phyloP scores from a whole-genome alignment of 2,888 invertebrate species.

The Limnephilus marmoratus region DNA sequence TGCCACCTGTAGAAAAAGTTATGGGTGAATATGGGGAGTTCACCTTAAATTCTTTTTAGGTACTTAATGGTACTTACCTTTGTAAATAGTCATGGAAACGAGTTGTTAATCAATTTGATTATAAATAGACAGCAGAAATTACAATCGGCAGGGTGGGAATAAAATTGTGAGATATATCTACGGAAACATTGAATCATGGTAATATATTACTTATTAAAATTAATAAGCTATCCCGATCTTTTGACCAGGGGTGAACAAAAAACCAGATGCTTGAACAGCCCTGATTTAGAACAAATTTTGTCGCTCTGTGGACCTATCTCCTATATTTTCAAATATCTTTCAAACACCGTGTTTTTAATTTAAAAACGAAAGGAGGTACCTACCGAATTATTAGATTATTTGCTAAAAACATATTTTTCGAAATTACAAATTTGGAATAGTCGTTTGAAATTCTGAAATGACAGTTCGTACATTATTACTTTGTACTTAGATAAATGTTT shows the following conservation, averaged over 20 bases:
- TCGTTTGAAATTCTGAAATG: not conserved
- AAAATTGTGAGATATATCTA: not conserved
- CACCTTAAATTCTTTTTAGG: too few relatives aligned
- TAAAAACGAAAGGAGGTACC: not conserved
- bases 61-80: too few relatives aligned
- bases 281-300: too few relatives aligned
- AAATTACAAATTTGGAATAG: not conserved
- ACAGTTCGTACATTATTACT: not conserved
- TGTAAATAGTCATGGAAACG: not conserved
- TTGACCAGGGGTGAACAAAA: not conserved
- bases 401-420: not conserved
- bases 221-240: not conserved
- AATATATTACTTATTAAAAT: not conserved
- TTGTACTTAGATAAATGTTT: not conserved
- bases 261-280: not conserved
- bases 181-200: not conserved
- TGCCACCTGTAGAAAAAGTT: not conserved
- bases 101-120: not conserved
- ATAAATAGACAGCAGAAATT: not conserved
- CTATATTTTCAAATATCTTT: too few relatives aligned
- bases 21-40: too few relatives aligned
- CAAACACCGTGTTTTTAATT: too few relatives aligned
- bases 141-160: not conserved
- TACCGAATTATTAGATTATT: too few relatives aligned
- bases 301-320: too few relatives aligned